Evolutionary conservation across 2,888 invertebrate genomes (phyloP), one percentile per base, ranked within the genome.

Genomic region (Pycnomerus fuliginosus): DNA sequence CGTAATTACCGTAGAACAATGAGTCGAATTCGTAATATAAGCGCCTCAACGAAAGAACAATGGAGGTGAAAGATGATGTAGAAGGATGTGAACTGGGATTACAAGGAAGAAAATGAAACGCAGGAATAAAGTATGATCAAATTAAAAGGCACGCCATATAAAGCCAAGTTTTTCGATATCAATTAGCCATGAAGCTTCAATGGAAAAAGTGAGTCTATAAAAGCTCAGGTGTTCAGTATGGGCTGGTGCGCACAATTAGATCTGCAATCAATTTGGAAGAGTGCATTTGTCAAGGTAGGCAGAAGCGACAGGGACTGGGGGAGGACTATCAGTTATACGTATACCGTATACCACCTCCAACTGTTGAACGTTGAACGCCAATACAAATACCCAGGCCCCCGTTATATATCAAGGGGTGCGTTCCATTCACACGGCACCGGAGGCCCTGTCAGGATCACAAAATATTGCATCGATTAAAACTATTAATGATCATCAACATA

Each of bases 401-500:
- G 38, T 37, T 51, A 57, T 63, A 62, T 53, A 63, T 62, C 61
- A 62, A 60, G 53, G 45, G 50, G 29, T 33, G 52, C 50, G 53
- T 50, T 50, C 56, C 48, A 46, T 56, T 47, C 50, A 4, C 4
- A 10, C 45, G 53, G 44, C 35, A 12, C 40, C 30, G 42, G 44
- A 47, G 48, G 33, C 34, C 32, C 55, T 52, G 55, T 56, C 60
- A 47, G 53, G 42, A 14, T 4, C 32, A 47, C 58, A 64, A 66
- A 62, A 61, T 65, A 66, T 64, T 53, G 56, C 52, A 40, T 41
- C 63, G 60, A 66, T 66, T 66, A 65, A 65, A 66, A 61, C 63
- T 66, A 66, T 65, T 65, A 63, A 65, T 62, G 62, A 58, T 56
- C 62, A 53, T 57, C 60, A 61, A 58, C 56, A 49, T 52, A 30